phyloP scores from a whole-genome alignment of 2,797 vertebrate genomes.

The Hemibagrus guttatus region DNA sequence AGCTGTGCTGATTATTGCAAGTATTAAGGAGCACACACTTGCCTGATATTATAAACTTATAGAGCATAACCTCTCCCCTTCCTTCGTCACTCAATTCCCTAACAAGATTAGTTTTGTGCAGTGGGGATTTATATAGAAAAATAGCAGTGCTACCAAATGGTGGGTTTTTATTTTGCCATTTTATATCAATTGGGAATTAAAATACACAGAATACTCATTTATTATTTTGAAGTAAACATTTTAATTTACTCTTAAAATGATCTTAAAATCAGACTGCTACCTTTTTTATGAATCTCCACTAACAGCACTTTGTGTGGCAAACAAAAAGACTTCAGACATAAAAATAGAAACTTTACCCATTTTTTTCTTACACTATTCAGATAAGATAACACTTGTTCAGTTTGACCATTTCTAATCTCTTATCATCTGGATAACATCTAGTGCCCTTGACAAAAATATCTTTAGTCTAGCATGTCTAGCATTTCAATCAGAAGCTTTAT shows the following conservation, averaged over 20 bases:
- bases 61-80: slow-evolving; percentile 31
- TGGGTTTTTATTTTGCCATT: slow-evolving; percentile 8
- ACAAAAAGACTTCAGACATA: not conserved
- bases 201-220: not conserved
- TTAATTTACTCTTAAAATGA: not conserved
- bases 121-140: slow-evolving; percentile 43
- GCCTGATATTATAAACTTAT: slow-evolving; percentile 41
- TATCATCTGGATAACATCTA: not conserved
- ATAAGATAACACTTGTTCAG: not conserved
- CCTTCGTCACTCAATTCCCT: slow-evolving; percentile 35
- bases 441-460: not conserved
- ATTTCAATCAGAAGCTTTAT: not conserved
- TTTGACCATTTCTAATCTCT: not conserved
- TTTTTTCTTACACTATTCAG: not conserved
- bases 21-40: slow-evolving; percentile 36
- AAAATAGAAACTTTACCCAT: not conserved
- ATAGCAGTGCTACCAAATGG: slow-evolving; percentile 8
- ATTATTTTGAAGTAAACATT: not conserved
- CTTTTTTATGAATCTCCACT: not conserved
- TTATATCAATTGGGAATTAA: not conserved
- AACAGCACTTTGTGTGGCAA: not conserved
- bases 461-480: not conserved
- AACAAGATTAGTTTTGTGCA: slow-evolving; percentile 45
- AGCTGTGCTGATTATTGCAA: slow-evolving; percentile 48
- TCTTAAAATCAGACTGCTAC: not conserved